phyloP scores from a whole-genome alignment of 2,888 invertebrate species.

The Xylocampa areola region DNA sequence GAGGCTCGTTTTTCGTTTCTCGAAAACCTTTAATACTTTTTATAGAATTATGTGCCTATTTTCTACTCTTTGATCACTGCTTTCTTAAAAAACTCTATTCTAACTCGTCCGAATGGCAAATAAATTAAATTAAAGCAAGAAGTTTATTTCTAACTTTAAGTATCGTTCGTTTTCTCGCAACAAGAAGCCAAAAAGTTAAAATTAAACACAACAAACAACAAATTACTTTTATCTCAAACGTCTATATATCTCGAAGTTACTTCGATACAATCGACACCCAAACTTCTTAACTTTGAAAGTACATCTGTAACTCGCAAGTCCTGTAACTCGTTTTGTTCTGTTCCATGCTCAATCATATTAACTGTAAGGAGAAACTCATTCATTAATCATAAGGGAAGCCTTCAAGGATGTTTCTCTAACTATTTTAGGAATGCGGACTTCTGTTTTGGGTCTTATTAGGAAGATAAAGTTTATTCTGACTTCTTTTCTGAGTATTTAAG shows the following conservation, averaged over 20 bases:
- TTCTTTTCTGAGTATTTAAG: not conserved
- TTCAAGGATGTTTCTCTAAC: constrained; percentile 9
- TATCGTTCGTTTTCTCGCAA: not conserved
- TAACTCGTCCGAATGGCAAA: too few relatives aligned
- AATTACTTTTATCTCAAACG: constrained; percentile 27
- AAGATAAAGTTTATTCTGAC: not conserved
- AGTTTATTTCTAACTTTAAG: not conserved
- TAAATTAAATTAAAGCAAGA: too few relatives aligned
- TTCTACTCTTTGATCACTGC: too few relatives aligned
- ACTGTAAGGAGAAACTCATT: constrained; percentile 26
- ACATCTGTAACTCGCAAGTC: constrained; percentile 26
- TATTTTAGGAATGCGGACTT: constrained; percentile 24
- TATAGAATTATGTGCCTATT: too few relatives aligned
- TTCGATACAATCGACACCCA: constrained; percentile 7
- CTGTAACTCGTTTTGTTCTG: constrained; percentile 38
- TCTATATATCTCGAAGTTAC: constrained; percentile 21
- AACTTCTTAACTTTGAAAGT: constrained; percentile 43
- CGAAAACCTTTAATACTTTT: too few relatives aligned
- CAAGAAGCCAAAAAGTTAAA: constrained; percentile 7
- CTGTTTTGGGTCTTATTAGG: constrained; percentile 6
- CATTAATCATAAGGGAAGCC: constrained; percentile 31
- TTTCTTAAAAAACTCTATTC: too few relatives aligned
- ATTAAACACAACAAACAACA: constrained; percentile 14
- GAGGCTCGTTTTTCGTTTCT: too few relatives aligned
- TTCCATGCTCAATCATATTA: constrained; percentile 46